Conservation (phyloP, 2,888 invertebrate genomes). For the Lasioglossum oenotherae region DNA sequence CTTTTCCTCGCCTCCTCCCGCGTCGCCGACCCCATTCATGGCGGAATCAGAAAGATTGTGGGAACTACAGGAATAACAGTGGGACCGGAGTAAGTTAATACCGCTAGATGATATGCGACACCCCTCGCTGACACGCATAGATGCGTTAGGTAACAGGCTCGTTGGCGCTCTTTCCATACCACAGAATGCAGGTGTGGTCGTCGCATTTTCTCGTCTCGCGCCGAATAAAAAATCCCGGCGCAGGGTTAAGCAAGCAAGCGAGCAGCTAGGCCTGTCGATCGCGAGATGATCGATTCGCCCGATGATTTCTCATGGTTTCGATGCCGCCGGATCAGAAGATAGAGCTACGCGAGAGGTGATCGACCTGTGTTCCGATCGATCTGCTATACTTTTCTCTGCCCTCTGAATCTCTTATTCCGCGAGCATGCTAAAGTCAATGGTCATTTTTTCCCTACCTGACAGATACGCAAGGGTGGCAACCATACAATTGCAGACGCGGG, state of each 20-base stretch:
- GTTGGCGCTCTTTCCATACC: slow-evolving; percentile 73
- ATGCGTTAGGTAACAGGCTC: slow-evolving; percentile 72
- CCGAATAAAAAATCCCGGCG: slow-evolving; percentile 28
- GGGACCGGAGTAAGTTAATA: slow-evolving; percentile 72
- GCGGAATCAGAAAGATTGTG: slow-evolving; percentile 62
- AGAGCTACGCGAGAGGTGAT: not conserved
- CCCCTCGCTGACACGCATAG: slow-evolving; percentile 55
- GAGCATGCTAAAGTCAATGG: slow-evolving; percentile 6
- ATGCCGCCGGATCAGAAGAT: not conserved
- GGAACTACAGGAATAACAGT: slow-evolving; percentile 62
- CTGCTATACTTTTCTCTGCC: not conserved
- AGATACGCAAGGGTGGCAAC: slow-evolving; percentile 64
- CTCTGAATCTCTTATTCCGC: not conserved
- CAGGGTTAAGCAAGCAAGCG: slow-evolving; percentile 17
- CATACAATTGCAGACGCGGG: slow-evolving; percentile 75
- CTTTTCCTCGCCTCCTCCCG: slow-evolving; percentile 12
- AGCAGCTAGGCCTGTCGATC: not conserved
- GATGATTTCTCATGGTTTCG: not conserved
- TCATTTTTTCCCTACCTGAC: not conserved
- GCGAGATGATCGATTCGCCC: not conserved
- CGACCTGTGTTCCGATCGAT: not conserved
- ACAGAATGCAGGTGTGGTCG: slow-evolving; percentile 66
- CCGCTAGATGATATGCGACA: slow-evolving; percentile 72
- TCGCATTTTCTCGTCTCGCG: slow-evolving; percentile 51
- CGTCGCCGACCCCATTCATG: slow-evolving; percentile 12